Evolutionary conservation across 2,888 invertebrate genomes (phyloP), one percentile per base, ranked within the genome.

Genomic region (Ceramica pisi): DNA sequence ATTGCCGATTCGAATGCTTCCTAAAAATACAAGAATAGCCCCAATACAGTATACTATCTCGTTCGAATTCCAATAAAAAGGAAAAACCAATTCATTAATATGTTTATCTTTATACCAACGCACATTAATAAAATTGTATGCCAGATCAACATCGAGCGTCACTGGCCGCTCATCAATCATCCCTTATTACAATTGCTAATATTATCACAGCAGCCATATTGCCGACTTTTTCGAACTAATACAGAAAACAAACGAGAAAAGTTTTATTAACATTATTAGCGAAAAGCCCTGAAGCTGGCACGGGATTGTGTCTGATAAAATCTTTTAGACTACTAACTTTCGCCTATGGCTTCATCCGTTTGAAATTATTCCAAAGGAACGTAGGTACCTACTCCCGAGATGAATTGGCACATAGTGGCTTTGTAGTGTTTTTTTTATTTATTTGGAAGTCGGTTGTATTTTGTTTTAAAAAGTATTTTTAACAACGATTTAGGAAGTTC

Each of bases 251-350:
- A 89, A 89, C 80, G 84, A 87, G 88, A 84, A 86, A 90, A 89
- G 80, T 90, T 90, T 74, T 76, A 81, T 84, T 78, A 88, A 86
- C 84, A 84, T 88, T 86, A 86, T 86, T 85, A 86, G 76, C 71
- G 68, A 59, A 60, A 65, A 41, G 21, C 62, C 65, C 35, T 7
- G 14, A 51, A 71, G 57, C 63, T 44, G 21, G 1, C 35, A 31
- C 21, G 51, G 63, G 66, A 80, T 57, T 79, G 55, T 76, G 69
- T 68, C 23, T 38, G 72, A 76, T 76, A 68, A 62, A 65, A 75
- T 75, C 75, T 75, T 19, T 57, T 21, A 57, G 56, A 64, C 53
- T 50, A 23, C 14, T 41, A 41, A 5, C 41, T 41, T 14, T 14
- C 41, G 41, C 41, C 14, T 5, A 5, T 5, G 6, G 3, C 14